These are phyloP conservation scores for Choloepus didactylus DNA, from an alignment of 2,797 vertebrate genomes.

Conservation along the genomic window DNA sequence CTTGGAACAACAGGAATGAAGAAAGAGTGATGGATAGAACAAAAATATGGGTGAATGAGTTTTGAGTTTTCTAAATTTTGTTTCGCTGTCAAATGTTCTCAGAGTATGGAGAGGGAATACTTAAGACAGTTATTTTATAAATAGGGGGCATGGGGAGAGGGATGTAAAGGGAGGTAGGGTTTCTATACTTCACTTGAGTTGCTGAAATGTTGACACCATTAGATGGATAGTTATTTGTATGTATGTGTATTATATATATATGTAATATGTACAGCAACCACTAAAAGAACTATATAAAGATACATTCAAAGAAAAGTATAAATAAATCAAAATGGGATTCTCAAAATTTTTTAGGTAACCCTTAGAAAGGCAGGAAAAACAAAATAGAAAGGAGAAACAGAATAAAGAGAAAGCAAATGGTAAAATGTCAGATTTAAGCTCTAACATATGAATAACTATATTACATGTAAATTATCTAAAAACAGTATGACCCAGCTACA, in stretches of 20 bases:
- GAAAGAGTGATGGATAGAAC: neutral
- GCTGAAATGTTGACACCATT: neutral
- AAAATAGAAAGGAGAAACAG: neutral
- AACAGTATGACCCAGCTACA: neutral
- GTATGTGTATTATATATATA: too few species aligned
- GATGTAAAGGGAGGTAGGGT: neutral
- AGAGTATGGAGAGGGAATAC: neutral
- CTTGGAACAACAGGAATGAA: neutral
- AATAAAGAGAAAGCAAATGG: neutral
- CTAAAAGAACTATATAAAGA: neutral
- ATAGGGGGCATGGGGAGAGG: neutral
- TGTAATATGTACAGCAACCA: neutral
- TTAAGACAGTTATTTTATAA: slow-evolving; percentile 50
- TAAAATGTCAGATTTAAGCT: neutral
- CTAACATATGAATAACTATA: neutral
- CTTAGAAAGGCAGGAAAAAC: neutral
- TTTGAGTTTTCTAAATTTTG: neutral
- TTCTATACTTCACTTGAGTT: neutral
- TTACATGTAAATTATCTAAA: too few species aligned
- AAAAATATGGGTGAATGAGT: neutral
- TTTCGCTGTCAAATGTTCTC: slow-evolving; percentile 1
- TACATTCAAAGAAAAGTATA: neutral
- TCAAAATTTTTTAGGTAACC: neutral
- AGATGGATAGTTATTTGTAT: too few species aligned
- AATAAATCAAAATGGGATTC: slow-evolving; percentile 10